Conservation (phyloP, 2,797 vertebrate species). For the Sarcoramphus papa region DNA sequence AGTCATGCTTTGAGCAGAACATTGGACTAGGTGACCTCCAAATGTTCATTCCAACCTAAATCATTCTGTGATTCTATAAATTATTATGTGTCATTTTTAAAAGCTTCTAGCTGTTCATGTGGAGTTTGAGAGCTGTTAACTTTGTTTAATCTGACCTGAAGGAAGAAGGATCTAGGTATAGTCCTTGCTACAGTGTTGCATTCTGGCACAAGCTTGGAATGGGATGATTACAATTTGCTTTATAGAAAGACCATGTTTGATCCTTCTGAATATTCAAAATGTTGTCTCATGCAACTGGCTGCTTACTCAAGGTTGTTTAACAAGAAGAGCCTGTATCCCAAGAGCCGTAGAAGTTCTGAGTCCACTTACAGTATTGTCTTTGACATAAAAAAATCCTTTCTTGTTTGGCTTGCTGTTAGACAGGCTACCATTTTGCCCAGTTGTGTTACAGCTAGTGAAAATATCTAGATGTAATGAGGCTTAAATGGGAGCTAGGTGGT, state of each 20-base stretch:
- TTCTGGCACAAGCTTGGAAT: background rate
- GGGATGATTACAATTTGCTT: background rate
- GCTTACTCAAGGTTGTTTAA: background rate
- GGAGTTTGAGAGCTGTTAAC: background rate
- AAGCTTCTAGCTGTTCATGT: background rate
- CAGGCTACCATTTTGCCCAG: background rate
- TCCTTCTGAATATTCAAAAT: background rate
- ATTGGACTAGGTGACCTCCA: background rate
- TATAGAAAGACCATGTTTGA: background rate
- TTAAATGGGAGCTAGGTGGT: background rate
- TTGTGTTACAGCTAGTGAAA: background rate
- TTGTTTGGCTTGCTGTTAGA: background rate
- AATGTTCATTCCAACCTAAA: background rate
- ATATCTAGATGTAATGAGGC: background rate
- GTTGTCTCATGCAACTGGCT: background rate
- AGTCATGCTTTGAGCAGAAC: background rate
- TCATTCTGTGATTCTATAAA: background rate
- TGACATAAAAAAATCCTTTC: background rate
- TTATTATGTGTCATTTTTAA: background rate
- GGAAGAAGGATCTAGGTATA: background rate
- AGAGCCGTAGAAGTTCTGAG: background rate
- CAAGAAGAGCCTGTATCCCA: background rate
- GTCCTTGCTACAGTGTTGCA: background rate
- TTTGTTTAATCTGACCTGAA: background rate
- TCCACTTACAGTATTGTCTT: accelerated